Percentiles rank a stretch among this genome's conserved stretches.
Conservation (phyloP, 2,113 vertebrate genomes). For the Nothoprocta perdicaria region DNA sequence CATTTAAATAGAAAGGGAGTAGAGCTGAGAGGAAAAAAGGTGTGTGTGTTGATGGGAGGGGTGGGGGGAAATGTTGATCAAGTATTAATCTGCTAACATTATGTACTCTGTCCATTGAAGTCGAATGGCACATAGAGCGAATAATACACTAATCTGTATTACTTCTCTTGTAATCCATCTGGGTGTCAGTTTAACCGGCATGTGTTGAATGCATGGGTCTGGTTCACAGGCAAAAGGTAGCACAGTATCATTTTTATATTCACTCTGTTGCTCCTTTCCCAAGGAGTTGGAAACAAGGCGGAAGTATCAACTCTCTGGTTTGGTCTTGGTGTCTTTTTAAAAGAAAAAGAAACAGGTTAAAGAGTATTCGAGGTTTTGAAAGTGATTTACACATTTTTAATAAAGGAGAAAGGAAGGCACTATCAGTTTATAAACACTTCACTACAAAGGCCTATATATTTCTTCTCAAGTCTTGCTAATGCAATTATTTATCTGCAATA, state of each 20-base stretch:
- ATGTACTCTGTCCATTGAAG: neutral
- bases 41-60: no score
- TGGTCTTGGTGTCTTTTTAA: neutral
- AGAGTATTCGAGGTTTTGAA: neutral
- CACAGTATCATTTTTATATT: neutral
- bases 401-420: neutral
- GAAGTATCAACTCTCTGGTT: neutral
- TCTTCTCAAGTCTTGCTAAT: neutral
- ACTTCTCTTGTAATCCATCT: neutral
- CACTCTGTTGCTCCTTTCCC: conserved; percentile 5
- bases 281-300: neutral
- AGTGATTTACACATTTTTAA: neutral
- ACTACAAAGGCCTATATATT: neutral
- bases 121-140: neutral
- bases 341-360: neutral
- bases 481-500: neutral
- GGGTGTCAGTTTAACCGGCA: neutral
- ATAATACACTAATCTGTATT: neutral
- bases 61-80: neutral
- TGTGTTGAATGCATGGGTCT: neutral
- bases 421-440: rapidly evolving
- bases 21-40: neutral
- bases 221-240: neutral
- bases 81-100: neutral
- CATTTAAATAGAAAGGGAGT: neutral